These are phyloP conservation scores for Myotis findleyi DNA, from an alignment of 2,797 vertebrate genomes.

Conservation along the genomic window DNA sequence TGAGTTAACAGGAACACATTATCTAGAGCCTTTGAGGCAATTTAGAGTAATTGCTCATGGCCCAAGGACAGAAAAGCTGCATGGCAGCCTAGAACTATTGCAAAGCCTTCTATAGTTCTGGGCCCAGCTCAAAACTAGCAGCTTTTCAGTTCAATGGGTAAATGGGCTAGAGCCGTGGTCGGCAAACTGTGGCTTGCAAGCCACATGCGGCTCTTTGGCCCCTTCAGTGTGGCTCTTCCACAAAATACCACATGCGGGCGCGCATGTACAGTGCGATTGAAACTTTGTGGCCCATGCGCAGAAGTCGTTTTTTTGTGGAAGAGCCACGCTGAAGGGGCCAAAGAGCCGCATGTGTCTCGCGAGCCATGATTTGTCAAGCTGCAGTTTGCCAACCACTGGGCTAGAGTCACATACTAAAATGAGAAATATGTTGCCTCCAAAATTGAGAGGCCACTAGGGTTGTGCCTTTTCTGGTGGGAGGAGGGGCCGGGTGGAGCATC, in stretches of 20 bases:
- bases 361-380: no score
- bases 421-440: neutral
- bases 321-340: no score
- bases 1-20: no score
- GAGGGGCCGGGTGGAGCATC: neutral
- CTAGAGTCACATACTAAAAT: neutral
- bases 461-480: neutral
- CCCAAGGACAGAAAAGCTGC: neutral
- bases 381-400: neutral
- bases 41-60: neutral
- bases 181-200: no score
- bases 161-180: neutral
- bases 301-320: no score
- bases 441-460: neutral
- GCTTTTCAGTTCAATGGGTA: neutral
- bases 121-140: neutral
- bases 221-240: no score
- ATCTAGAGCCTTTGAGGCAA: no score
- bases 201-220: no score
- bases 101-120: neutral
- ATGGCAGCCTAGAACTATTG: neutral
- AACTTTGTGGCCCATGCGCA: no score
- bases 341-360: no score
- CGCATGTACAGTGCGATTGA: no score
- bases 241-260: no score